Conservation (phyloP, 2,797 vertebrate genomes). For the Zalophus californianus region DNA sequence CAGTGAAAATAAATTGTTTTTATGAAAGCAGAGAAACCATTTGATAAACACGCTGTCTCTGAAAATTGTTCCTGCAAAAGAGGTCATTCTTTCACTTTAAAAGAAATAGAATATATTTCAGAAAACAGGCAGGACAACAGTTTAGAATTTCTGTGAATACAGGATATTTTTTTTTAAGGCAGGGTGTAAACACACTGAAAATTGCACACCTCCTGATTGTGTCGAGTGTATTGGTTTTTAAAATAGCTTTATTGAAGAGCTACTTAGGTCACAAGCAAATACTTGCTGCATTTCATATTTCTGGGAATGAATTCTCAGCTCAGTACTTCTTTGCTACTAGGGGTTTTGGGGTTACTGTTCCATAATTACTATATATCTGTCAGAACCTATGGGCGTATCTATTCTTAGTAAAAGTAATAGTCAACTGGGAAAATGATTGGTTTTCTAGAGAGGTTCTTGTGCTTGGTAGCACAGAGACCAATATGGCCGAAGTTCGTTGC, state of each 20-base stretch:
- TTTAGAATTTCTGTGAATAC: conserved; percentile 84
- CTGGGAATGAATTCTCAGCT: conserved; percentile 58
- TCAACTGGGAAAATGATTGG: background rate
- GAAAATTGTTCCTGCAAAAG: conserved; percentile 90
- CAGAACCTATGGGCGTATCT: conserved; percentile 16
- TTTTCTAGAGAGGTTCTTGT: background rate
- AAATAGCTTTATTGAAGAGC: conserved; percentile 68
- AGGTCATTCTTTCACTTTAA: conserved; percentile 87
- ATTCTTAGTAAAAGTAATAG: conserved; percentile 54
- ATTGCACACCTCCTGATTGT: conserved; percentile 72
- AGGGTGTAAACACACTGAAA: conserved; percentile 86
- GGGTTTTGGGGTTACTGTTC: conserved; percentile 20
- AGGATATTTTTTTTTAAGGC: conserved; percentile 78
- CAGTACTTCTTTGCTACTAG: conserved; percentile 29
- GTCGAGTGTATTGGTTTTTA: conserved; percentile 62
- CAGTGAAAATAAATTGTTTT: conserved; percentile 91
- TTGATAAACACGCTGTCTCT: conserved; percentile 89
- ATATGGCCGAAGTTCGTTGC: background rate
- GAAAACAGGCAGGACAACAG: conserved; percentile 85
- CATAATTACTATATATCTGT: conserved; percentile 66
- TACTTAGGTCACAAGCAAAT: conserved; percentile 65
- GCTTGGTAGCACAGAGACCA: conserved; percentile 3
- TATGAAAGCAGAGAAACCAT: conserved; percentile 89
- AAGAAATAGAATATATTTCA: conserved; percentile 86
- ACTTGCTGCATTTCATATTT: conserved; percentile 46